phyloP scores from a whole-genome alignment of 1,140 invertebrate species.

The Arctopsyche grandis region DNA sequence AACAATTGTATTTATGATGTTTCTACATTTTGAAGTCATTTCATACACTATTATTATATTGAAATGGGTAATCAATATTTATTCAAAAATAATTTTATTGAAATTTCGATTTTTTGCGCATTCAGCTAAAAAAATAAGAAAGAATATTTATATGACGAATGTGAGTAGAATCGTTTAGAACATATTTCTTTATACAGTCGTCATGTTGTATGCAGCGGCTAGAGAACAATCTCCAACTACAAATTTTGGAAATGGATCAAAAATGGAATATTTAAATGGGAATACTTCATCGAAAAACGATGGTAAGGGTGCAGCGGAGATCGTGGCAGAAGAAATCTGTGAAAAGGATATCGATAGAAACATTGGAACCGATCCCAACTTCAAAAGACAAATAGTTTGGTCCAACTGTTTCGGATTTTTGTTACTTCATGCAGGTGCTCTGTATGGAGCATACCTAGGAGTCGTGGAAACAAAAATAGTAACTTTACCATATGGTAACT shows the following conservation, averaged over 20 bases:
- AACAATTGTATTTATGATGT: no score
- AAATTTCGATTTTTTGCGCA: no score
- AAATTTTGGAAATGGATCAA: neutral
- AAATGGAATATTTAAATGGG: neutral
- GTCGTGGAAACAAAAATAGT: slow-evolving; percentile 54
- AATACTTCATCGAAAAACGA: neutral
- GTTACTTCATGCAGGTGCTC: slow-evolving; percentile 60
- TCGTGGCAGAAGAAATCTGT: slow-evolving; percentile 1
- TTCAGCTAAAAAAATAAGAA: no score
- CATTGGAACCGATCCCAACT: slow-evolving; percentile 65
- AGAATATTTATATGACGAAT: no score
- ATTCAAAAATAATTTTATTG: no score
- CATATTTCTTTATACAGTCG: no score
- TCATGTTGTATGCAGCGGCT: no score
- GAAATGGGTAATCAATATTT: no score
- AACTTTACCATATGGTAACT: slow-evolving; percentile 59
- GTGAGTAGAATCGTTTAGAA: no score
- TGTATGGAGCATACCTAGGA: slow-evolving; percentile 59
- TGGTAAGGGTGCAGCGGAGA: neutral
- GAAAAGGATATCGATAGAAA: neutral
- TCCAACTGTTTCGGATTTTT: slow-evolving; percentile 66
- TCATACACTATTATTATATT: no score
- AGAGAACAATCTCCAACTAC: neutral
- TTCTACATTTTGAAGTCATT: no score
- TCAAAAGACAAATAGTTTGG: slow-evolving; percentile 67